These are phyloP conservation scores for Drosophila pachea DNA, from an alignment of 1,140 invertebrate species.

Conservation along the genomic window DNA sequence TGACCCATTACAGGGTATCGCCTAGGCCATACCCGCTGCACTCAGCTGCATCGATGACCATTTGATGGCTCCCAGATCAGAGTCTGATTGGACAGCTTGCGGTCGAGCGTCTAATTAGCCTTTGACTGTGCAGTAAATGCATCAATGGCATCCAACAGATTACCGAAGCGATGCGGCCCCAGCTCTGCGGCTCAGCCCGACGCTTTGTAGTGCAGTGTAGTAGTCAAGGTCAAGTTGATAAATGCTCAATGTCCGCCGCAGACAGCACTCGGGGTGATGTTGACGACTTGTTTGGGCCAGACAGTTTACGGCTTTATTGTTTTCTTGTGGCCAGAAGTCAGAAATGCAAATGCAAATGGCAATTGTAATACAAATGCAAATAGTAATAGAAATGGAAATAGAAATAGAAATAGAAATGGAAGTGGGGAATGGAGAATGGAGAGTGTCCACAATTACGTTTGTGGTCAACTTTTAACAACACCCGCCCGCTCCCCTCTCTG, in stretches of 20 bases:
- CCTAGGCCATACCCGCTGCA: no score
- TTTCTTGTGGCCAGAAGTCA: background rate
- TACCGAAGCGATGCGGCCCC: no score
- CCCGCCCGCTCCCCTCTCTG: background rate
- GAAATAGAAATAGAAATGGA: constrained; percentile 6
- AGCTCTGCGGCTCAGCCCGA: background rate
- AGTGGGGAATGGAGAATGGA: constrained; percentile 8
- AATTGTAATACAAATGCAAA: constrained; percentile 3
- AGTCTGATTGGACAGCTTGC: constrained; percentile 16
- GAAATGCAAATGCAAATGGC: constrained; percentile 11
- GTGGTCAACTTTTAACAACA: constrained; percentile 23
- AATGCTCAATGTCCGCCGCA: constrained; percentile 17
- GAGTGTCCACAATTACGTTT: constrained; percentile 26
- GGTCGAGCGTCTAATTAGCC: constrained; percentile 36
- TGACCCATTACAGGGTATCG: background rate
- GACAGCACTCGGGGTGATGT: constrained; percentile 13
- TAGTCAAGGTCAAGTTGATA: constrained; percentile 30
- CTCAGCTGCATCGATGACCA: constrained; percentile 3
- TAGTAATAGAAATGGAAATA: constrained; percentile 4
- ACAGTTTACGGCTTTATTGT: constrained; percentile 18
- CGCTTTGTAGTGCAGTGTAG: no score
- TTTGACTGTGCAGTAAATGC: constrained; percentile 14
- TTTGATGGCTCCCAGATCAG: constrained; percentile 37
- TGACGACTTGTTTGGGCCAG: background rate
- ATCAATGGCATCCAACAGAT: constrained; percentile 10